phyloP scores from a whole-genome alignment of 2,888 invertebrate species.

The Eurytoma californica region DNA sequence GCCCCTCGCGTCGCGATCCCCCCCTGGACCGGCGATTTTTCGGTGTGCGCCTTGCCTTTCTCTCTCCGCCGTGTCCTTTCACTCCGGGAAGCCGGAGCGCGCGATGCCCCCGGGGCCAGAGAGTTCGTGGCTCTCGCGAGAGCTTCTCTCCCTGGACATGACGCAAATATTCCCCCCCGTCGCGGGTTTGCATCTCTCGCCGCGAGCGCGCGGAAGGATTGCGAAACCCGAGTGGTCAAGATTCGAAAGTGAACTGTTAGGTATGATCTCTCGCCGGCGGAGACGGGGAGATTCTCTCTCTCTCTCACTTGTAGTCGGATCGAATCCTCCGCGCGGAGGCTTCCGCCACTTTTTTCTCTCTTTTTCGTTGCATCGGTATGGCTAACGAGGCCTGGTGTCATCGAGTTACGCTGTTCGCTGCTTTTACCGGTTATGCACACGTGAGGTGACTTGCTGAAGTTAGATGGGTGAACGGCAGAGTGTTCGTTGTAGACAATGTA shows the following conservation, averaged over 20 bases:
- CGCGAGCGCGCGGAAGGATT: slow-evolving; percentile 44
- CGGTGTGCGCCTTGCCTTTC: slow-evolving; percentile 47
- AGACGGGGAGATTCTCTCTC: background rate
- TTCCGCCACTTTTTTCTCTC: no score
- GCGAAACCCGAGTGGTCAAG: slow-evolving; percentile 62
- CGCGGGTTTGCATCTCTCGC: slow-evolving; percentile 15
- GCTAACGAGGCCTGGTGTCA: no score
- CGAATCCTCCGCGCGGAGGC: no score
- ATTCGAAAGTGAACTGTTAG: slow-evolving; percentile 66
- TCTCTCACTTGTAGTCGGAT: no score
- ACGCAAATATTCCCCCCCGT: slow-evolving; percentile 61
- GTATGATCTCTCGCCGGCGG: background rate
- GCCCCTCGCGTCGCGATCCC: slow-evolving; percentile 48
- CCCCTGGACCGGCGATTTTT: slow-evolving; percentile 21
- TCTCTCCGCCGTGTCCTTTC: slow-evolving; percentile 67
- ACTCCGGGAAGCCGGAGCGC: slow-evolving; percentile 60
- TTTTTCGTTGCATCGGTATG: no score
- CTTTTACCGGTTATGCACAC: no score
- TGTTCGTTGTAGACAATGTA: no score
- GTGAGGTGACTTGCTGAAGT: no score
- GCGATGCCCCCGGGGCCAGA: slow-evolving; percentile 52
- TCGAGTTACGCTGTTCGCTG: no score
- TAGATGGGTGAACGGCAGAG: no score
- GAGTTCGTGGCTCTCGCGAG: slow-evolving; percentile 41
- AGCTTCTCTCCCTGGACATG: slow-evolving; percentile 50